Base-by-base conservation (phyloP, 2,113 vertebrate species). In the Alces alces region DNA sequence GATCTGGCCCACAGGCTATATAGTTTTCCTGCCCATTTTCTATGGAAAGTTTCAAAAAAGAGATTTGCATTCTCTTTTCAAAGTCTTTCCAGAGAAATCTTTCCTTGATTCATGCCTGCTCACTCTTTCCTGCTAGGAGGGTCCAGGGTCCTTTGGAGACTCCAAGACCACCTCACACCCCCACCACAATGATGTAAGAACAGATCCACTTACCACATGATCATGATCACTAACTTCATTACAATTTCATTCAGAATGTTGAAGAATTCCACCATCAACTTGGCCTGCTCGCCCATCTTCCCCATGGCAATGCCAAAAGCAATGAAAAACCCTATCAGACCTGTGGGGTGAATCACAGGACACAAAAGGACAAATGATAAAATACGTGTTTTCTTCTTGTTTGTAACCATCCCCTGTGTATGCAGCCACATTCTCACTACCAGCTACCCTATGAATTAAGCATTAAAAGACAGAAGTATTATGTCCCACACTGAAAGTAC, bases 191-290 rank as follows among this genome's bases (percentile, higher is more conserved):
- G 25, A 95, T 92, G 28, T 58, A 95, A 91, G 60, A 95, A 91
- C 28, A 96, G 89, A 27, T 30, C 28, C 23, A 99, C 99, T 99
- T 98, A 99, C 99, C 99, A 99, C 99, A 99, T 99, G 97, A 99
- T 99, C 99, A 99, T 99, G 98, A 99, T 99, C 97, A 99, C 99
- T 98, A 99, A 97, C 98, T 99, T 99, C 99, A 99, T 99, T 84
- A 99, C 99, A 89, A 99, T 99, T 98, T 99, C 99, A 98, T 99
- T 99, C 98, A 99, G 98, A 98, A 99, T 99, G 98, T 98, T 99
- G 99, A 99, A 99, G 99, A 99, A 99, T 5, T 99, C 99, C 98
- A 99, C 99, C 99, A 99, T 99, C 98, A 99, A 99, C 98, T 99
- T 99, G 98, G 99, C 99, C 97, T 99, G 99, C 87, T 99, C 99